Evolutionary conservation across 2,888 invertebrate genomes (phyloP).

Genomic region (Dolomedes plantarius): DNA sequence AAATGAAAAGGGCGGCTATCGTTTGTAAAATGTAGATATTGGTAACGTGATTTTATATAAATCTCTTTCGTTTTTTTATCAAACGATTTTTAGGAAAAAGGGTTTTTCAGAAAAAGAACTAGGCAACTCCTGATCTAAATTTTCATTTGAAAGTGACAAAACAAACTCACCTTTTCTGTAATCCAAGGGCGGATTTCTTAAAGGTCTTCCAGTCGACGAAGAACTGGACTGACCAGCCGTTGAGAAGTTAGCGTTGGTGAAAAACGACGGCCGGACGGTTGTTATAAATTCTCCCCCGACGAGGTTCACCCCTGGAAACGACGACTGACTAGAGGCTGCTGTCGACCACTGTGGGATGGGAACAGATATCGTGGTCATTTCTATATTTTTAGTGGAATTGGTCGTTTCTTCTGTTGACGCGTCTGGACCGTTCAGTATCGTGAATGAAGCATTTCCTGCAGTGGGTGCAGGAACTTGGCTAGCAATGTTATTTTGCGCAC

Average conservation of each 20-base stretch:
- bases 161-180: slow-evolving; percentile 64
- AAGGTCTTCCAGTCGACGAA: neutral
- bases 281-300: neutral
- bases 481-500: slow-evolving; percentile 12
- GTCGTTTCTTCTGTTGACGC: neutral
- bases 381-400: neutral
- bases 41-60: too few species aligned
- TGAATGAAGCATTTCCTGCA: slow-evolving; percentile 16
- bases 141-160: too few species aligned
- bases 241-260: neutral
- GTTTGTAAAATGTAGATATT: too few species aligned
- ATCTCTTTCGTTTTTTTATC: too few species aligned
- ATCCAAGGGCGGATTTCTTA: slow-evolving; percentile 31
- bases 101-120: too few species aligned
- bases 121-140: too few species aligned
- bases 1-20: too few species aligned
- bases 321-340: neutral
- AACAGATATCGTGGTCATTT: slow-evolving; percentile 47
- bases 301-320: neutral
- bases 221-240: neutral
- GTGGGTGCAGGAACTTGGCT: neutral
- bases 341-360: slow-evolving; percentile 65
- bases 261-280: neutral
- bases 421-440: slow-evolving; percentile 36
- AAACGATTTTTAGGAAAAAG: too few species aligned